A percentile compares a stretch with the other conserved stretches of the same genome.
Conservation (phyloP, 2,888 invertebrate genomes). For the Pseudococcus longispinus region DNA sequence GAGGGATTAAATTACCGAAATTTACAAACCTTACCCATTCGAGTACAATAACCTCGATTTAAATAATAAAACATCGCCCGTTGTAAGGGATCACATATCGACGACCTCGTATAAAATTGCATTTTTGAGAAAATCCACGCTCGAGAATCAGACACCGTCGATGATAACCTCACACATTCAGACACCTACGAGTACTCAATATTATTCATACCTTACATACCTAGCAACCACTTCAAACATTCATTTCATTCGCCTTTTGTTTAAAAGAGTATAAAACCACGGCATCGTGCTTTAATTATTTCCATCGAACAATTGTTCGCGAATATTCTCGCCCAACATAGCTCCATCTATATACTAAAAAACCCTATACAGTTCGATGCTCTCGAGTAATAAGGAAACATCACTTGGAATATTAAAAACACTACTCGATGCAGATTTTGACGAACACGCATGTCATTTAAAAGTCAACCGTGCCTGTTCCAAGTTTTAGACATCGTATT, state of each 20-base stretch:
- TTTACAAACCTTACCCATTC: too few species aligned
- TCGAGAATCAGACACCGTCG: too few species aligned
- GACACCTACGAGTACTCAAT: not conserved
- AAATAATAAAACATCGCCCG: too few species aligned
- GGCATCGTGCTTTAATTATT: not conserved
- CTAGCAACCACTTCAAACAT: not conserved
- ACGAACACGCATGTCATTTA: slow-evolving; percentile 2
- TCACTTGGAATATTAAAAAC: not conserved
- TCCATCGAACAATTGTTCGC: not conserved
- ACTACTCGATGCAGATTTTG: not conserved
- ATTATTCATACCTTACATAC: not conserved
- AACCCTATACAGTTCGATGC: not conserved
- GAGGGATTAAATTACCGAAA: too few species aligned
- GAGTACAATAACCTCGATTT: too few species aligned
- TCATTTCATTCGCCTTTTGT: not conserved
- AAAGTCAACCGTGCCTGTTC: not conserved
- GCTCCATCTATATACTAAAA: not conserved
- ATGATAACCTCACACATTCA: too few species aligned
- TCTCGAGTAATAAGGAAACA: not conserved
- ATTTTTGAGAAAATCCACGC: not conserved
- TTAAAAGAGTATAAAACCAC: not conserved
- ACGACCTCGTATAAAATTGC: too few species aligned
- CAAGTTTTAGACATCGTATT: not conserved
- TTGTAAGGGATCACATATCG: too few species aligned
- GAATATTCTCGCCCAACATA: not conserved